phyloP scores from a whole-genome alignment of 2,797 vertebrate species.

The Centropyge bicolor region DNA sequence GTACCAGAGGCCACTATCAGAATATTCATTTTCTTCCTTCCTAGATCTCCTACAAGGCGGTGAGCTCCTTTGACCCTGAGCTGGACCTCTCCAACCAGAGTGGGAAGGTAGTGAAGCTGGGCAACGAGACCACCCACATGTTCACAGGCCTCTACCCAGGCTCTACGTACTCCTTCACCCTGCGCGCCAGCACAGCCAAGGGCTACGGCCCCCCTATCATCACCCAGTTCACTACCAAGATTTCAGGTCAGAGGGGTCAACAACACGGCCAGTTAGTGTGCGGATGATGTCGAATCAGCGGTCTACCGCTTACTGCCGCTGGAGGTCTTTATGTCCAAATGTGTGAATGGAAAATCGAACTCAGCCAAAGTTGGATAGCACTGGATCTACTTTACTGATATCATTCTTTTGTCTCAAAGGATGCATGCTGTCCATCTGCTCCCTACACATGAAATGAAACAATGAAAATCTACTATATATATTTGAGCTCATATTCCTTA shows the following conservation, averaged over 20 bases:
- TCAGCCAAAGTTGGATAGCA: background rate
- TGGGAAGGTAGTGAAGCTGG: constrained; percentile 94
- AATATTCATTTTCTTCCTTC: constrained; percentile 70
- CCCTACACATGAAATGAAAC: background rate
- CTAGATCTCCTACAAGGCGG: constrained; percentile 98
- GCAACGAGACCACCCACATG: constrained; percentile 95
- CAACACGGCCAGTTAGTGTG: constrained; percentile 6
- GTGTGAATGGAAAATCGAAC: constrained; percentile 21
- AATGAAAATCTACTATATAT: background rate
- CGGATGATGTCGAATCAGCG: constrained; percentile 6
- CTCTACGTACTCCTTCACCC: constrained; percentile 96
- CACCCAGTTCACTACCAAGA: constrained; percentile 97
- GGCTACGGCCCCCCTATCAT: constrained; percentile 95
- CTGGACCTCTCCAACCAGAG: constrained; percentile 99
- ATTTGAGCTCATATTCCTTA: background rate
- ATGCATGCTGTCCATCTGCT: background rate
- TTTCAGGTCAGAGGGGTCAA: constrained; percentile 91
- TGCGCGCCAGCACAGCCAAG: constrained; percentile 96
- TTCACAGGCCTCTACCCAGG: constrained; percentile 96
- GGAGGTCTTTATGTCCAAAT: constrained; percentile 13
- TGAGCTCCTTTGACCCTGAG: constrained; percentile 98
- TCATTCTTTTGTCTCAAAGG: background rate
- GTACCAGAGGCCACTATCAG: constrained; percentile 31
- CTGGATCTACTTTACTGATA: background rate
- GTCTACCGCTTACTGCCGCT: background rate